phyloP scores from a whole-genome alignment of 2,113 vertebrate species.

The Machaerirhynchus nigripectus region DNA sequence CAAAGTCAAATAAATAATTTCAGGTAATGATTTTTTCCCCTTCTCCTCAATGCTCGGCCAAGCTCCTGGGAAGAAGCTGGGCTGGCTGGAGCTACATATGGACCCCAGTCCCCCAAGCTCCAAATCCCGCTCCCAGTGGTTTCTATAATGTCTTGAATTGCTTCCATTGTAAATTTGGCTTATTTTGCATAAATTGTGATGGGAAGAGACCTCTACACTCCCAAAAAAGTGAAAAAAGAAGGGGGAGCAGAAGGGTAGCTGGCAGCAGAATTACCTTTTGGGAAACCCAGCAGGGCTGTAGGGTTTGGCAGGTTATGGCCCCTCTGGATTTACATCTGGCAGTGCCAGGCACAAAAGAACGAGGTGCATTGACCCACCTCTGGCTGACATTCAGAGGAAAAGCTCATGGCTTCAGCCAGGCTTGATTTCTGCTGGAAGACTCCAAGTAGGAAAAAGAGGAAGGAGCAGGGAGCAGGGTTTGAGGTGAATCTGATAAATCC shows the following conservation, averaged over 20 bases:
- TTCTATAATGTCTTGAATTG: background rate
- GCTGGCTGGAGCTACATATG: background rate
- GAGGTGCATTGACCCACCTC: background rate
- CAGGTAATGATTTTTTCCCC: background rate
- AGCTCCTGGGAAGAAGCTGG: background rate
- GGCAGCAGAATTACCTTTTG: background rate
- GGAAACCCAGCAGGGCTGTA: fast-evolving
- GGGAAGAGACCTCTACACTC: background rate
- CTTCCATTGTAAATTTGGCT: background rate
- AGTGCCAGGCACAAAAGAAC: background rate
- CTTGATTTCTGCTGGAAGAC: background rate
- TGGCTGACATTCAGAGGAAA: background rate
- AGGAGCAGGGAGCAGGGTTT: fast-evolving
- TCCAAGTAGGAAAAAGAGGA: background rate
- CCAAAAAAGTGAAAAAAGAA: background rate
- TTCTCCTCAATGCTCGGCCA: background rate
- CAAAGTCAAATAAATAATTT: background rate
- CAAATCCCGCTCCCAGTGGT: fast-evolving
- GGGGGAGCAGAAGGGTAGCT: background rate
- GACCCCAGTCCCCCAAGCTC: fast-evolving
- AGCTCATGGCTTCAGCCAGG: fast-evolving
- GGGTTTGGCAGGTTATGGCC: fast-evolving
- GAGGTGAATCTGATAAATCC: fast-evolving
- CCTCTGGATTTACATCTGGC: background rate
- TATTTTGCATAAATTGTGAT: background rate